Conservation (phyloP, 2,113 vertebrate genomes). For the Struthio camelus region DNA sequence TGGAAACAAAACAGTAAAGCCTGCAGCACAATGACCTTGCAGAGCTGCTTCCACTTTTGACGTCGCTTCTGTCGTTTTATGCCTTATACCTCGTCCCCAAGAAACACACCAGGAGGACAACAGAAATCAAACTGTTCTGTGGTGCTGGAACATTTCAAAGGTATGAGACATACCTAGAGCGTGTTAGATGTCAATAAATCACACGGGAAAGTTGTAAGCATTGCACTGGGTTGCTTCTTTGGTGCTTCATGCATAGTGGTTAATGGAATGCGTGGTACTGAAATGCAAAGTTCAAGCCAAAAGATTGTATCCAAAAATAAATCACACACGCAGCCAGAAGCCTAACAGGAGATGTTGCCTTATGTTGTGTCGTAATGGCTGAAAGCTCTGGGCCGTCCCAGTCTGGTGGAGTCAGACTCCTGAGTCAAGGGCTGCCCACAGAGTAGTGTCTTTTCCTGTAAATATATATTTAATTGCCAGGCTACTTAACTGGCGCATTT, state of each 20-base stretch:
- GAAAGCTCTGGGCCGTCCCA: neutral
- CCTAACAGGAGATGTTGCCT: neutral
- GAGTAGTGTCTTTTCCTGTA: neutral
- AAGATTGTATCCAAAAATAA: slow-evolving; percentile 8
- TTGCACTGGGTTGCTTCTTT: neutral
- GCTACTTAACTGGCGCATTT: neutral
- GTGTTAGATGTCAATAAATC: neutral
- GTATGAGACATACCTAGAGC: neutral
- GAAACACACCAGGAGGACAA: neutral
- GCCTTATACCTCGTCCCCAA: neutral
- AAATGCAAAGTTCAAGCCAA: slow-evolving; percentile 28
- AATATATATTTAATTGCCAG: neutral
- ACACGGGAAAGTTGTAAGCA: neutral
- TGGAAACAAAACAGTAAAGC: neutral
- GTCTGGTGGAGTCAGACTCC: neutral
- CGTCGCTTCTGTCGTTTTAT: neutral
- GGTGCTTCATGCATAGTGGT: neutral
- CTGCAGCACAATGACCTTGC: neutral
- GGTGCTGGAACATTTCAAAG: neutral
- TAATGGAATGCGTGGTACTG: neutral
- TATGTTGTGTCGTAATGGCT: neutral
- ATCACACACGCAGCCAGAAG: fast-evolving
- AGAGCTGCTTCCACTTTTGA: neutral
- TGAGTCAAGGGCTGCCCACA: neutral
- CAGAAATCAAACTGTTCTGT: neutral